A percentile compares a stretch with the other conserved stretches of the same genome.
Conservation (phyloP, 2,888 invertebrate genomes). For the Punctoribates punctum region DNA sequence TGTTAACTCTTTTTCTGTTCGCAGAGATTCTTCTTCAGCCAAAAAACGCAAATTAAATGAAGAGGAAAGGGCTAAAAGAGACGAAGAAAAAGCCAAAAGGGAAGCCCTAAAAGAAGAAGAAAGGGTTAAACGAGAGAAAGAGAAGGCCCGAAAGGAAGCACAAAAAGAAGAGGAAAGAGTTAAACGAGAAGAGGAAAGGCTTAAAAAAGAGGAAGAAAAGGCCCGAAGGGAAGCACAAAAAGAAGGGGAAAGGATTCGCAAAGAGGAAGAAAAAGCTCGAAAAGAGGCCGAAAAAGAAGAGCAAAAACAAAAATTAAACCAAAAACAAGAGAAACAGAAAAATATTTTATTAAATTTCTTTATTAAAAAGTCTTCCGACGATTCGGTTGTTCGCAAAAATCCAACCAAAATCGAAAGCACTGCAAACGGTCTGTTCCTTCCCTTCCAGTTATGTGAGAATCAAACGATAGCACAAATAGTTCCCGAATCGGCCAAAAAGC, state of each 20-base stretch:
- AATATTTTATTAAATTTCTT: constrained; percentile 11
- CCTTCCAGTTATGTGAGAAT: constrained; percentile 68
- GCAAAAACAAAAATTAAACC: not conserved
- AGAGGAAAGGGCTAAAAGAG: not conserved
- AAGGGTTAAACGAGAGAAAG: constrained; percentile 44
- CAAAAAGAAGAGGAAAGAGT: constrained; percentile 41
- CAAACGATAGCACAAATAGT: constrained; percentile 78
- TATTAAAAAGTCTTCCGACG: constrained; percentile 25
- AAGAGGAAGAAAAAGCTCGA: constrained; percentile 4
- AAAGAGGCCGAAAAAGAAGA: constrained; percentile 14
- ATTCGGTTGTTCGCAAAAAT: constrained; percentile 42
- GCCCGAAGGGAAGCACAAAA: constrained; percentile 42
- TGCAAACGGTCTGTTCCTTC: constrained; percentile 51
- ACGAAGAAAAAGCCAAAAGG: constrained; percentile 14
- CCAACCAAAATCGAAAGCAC: not conserved
- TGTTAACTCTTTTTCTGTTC: too few relatives aligned
- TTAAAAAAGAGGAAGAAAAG: constrained; percentile 42
- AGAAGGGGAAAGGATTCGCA: constrained; percentile 29
- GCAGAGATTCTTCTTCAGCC: not conserved
- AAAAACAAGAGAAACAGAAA: not conserved
- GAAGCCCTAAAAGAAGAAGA: not conserved
- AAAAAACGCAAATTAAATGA: not conserved
- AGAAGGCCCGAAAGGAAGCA: constrained; percentile 7
- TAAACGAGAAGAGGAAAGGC: constrained; percentile 42
- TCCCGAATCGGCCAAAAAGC: constrained; percentile 57